These are phyloP conservation scores for Halichoeres trimaculatus DNA, from an alignment of 2,113 vertebrate genomes.

Conservation along the genomic window DNA sequence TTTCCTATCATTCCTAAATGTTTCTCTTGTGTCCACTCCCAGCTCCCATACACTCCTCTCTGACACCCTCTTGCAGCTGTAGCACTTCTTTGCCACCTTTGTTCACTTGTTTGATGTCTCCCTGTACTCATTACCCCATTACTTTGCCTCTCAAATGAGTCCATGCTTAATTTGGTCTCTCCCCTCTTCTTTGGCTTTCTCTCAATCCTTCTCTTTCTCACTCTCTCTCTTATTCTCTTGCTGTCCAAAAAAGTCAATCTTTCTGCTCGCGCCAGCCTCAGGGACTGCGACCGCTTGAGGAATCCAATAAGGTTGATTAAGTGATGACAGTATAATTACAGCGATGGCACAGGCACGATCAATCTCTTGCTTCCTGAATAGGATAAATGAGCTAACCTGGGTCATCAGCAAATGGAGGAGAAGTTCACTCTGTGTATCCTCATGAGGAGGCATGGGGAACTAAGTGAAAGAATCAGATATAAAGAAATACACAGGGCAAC, in stretches of 20 bases:
- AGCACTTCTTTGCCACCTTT: conserved; percentile 31
- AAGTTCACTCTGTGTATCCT: conserved; percentile 45
- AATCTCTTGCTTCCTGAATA: conserved; percentile 77
- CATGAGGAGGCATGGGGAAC: conserved; percentile 9
- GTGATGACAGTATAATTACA: conserved; percentile 82
- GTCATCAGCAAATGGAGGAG: conserved; percentile 67
- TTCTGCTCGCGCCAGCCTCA: conserved; percentile 57
- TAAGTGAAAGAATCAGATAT: conserved; percentile 22
- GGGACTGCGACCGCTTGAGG: conserved; percentile 74
- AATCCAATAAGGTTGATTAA: conserved; percentile 82
- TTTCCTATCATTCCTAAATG: conserved; percentile 9
- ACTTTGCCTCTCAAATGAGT: conserved; percentile 54
- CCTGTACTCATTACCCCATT: conserved; percentile 44
- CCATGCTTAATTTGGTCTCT: conserved; percentile 60
- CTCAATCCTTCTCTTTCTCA: background rate
- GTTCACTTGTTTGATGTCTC: conserved; percentile 36
- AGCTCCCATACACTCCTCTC: conserved; percentile 9
- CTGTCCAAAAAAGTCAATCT: conserved; percentile 74
- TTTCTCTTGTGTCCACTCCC: conserved; percentile 26
- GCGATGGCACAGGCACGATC: conserved; percentile 73
- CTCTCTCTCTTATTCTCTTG: conserved; percentile 40
- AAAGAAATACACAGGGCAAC: conserved; percentile 12
- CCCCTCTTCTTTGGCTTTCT: background rate
- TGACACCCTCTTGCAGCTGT: conserved; percentile 24
- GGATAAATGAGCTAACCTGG: conserved; percentile 74